Base-by-base conservation (phyloP, 2,888 invertebrate genomes). In the Napeogenes sylphis region DNA sequence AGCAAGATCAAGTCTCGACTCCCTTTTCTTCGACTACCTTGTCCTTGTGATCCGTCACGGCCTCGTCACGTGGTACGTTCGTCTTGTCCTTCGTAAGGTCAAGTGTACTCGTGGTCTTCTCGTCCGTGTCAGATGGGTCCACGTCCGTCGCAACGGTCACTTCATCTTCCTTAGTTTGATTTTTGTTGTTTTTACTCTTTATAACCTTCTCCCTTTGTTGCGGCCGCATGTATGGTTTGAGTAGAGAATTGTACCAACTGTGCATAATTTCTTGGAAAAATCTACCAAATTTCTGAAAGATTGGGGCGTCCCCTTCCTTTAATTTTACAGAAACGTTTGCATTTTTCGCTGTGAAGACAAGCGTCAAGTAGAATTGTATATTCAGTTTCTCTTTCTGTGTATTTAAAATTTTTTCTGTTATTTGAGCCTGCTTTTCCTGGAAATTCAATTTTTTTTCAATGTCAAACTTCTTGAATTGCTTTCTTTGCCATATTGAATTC, bases 401-500 rank as follows among this genome's bases (percentile, higher is more conserved):
- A 0, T 69, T 73, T 0, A 82, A 21, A 2, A 85, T 72, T 63
- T 84, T 82, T 8, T 80, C 76, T 0, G 84, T 82, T 54, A 87
- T 80, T 58, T 61, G 67, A 2, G 62, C 68, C 63, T 87, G 83
- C 33, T 72, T 79, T 58, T 81, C 75, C 0, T 73, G 57, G 47
- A 84, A 76, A 4, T 65, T 64, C 4, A 80, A 12, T 0, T 72
- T 51, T 51, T 69, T 55, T 2, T 56, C 30, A 42, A 56, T 66
- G 69, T 74, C 75, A 5, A 77, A 45, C 42, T 69, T 73, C 1
- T 65, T 57, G 64, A 77, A 79, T 61, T 69, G 71, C 59, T 81
- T 83, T 45, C 85, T 70, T 59, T 76, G 81, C 87, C 88, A 87
- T 21, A 87, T 68, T 2, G 83, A 69, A 58, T 75, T 80, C 0